These are phyloP conservation scores for Galleria mellonella DNA, from an alignment of 1,140 invertebrate species.

Conservation along the genomic window DNA sequence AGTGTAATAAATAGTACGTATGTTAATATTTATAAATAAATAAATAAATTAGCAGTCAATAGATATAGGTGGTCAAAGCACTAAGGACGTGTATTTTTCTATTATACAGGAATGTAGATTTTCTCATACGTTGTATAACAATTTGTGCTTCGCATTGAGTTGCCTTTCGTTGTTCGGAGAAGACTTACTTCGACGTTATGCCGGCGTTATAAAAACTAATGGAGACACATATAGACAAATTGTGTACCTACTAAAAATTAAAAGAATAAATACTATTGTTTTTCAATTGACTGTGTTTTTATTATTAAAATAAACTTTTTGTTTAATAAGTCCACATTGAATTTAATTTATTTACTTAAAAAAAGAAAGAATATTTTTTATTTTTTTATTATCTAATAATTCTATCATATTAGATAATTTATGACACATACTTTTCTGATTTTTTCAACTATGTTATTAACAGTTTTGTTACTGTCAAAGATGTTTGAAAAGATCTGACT, in stretches of 20 bases:
- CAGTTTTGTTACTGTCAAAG: too few relatives aligned
- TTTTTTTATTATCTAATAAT: too few relatives aligned
- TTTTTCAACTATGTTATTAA: too few relatives aligned
- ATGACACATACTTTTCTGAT: too few relatives aligned
- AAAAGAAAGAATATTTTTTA: too few relatives aligned
- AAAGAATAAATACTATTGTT: slow-evolving; percentile 52
- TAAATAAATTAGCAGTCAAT: slow-evolving; percentile 26
- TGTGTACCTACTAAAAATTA: slow-evolving; percentile 23
- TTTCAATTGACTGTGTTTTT: slow-evolving; percentile 20
- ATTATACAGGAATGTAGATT: slow-evolving; percentile 46
- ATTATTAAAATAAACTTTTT: too few relatives aligned
- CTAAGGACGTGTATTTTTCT: slow-evolving; percentile 71
- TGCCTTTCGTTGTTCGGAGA: slow-evolving; percentile 33
- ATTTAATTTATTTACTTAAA: too few relatives aligned
- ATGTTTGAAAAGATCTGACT: too few relatives aligned
- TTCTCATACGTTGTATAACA: slow-evolving; percentile 32
- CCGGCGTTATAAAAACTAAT: slow-evolving; percentile 20
- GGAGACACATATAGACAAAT: slow-evolving; percentile 28
- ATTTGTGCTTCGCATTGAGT: slow-evolving; percentile 42
- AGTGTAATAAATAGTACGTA: slow-evolving; percentile 12
- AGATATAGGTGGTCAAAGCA: slow-evolving; percentile 48
- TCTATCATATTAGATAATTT: too few relatives aligned
- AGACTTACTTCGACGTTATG: slow-evolving; percentile 10
- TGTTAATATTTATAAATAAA: not conserved
- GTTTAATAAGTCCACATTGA: too few relatives aligned